Conservation (phyloP, 2,797 vertebrate species). For the Alcedo quadribrachys region DNA sequence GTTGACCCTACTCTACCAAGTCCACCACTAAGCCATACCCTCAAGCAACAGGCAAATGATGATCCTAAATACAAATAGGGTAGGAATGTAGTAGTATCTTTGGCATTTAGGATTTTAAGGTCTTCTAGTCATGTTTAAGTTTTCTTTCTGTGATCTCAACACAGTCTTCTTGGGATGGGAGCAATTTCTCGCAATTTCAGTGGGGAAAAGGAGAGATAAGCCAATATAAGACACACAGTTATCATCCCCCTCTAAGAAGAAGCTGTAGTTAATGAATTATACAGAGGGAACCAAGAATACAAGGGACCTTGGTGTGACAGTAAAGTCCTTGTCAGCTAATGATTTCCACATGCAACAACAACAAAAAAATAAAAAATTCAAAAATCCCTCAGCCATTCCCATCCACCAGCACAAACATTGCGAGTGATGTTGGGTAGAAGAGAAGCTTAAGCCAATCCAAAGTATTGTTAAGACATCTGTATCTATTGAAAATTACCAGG, state of each 20-base stretch:
- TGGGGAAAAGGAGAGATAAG: not conserved
- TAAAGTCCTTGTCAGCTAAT: not conserved
- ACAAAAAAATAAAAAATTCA: not conserved
- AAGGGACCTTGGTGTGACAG: not conserved
- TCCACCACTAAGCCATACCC: no score
- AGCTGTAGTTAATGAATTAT: not conserved
- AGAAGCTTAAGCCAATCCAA: slow-evolving; percentile 11
- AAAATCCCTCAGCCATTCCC: not conserved
- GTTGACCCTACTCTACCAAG: no score
- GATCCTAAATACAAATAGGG: not conserved
- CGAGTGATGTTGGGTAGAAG: not conserved
- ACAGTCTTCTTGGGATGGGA: not conserved
- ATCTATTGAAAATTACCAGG: slow-evolving; percentile 74
- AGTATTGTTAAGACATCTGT: slow-evolving; percentile 72
- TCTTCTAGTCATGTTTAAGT: not conserved
- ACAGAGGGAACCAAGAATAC: not conserved
- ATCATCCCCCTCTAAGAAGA: not conserved
- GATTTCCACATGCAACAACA: not conserved
- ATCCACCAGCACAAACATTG: not conserved
- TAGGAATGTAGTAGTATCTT: not conserved
- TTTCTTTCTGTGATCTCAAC: not conserved
- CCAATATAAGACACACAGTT: not conserved
- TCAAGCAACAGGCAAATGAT: not conserved
- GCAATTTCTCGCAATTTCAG: not conserved
- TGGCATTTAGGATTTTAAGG: not conserved